A percentile compares a stretch with the other conserved stretches of the same genome.
Evolutionary conservation across 2,888 invertebrate genomes (phyloP).

Genomic region (Empis stercorea): DNA sequence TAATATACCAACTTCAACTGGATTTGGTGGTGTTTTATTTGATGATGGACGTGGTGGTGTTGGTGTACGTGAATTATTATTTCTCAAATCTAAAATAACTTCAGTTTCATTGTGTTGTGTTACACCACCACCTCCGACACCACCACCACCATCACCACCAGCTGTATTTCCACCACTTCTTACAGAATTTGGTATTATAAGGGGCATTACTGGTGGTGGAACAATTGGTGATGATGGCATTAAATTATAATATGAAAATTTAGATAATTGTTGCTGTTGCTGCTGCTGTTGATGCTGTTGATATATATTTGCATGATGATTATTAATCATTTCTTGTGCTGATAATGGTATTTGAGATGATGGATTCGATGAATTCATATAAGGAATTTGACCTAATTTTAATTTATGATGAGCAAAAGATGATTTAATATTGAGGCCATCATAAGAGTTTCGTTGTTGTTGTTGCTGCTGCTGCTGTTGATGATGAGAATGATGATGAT

Average conservation of each 20-base stretch:
- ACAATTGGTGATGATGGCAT: constrained; percentile 13
- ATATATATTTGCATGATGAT: constrained; percentile 1
- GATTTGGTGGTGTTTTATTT: constrained; percentile 13
- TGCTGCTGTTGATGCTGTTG: constrained; percentile 11
- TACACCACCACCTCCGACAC: too few relatives aligned
- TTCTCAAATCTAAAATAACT: constrained; percentile 36
- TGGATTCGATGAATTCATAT: constrained; percentile 18
- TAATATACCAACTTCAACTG: constrained; percentile 69
- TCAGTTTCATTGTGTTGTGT: constrained; percentile 22
- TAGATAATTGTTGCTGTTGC: constrained; percentile 10
- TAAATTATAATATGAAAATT: constrained; percentile 17
- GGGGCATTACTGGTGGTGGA: constrained; percentile 13
- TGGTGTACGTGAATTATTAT: constrained; percentile 16
- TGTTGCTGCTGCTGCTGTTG: constrained; percentile 6
- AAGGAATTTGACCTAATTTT: constrained; percentile 27
- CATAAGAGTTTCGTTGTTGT: constrained; percentile 13
- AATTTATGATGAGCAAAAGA: constrained; percentile 36
- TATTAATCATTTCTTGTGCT: not conserved
- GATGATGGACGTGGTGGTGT: constrained; percentile 11
- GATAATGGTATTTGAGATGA: constrained; percentile 9
- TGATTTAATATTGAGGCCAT: constrained; percentile 24
- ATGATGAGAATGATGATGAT: constrained; percentile 17
- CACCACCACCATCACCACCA: too few relatives aligned
- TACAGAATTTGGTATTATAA: constrained; percentile 8
- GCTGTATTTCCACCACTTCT: too few relatives aligned